Conservation (phyloP, 2,888 invertebrate genomes). For the Ellobium chinense region DNA sequence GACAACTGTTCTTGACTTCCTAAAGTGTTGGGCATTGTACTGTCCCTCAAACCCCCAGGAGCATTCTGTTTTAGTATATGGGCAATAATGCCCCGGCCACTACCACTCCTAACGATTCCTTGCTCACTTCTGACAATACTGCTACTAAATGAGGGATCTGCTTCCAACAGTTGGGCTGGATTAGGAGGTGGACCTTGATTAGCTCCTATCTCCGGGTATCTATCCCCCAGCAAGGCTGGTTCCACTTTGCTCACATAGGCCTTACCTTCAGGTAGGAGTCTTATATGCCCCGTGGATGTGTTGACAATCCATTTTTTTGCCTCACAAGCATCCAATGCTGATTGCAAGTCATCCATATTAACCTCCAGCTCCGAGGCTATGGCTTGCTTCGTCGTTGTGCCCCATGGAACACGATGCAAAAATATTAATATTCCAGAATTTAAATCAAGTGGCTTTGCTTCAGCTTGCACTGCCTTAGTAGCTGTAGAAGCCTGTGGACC, state of each 20-base stretch:
- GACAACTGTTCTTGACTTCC: neutral
- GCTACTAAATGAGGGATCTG: neutral
- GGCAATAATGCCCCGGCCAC: neutral
- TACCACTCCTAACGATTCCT: neutral
- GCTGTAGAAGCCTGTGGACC: too few relatives aligned
- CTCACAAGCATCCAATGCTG: conserved; percentile 1
- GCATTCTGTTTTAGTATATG: neutral
- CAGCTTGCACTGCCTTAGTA: too few relatives aligned
- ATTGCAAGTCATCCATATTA: conserved; percentile 2
- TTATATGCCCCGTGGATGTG: neutral
- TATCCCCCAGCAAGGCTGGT: neutral
- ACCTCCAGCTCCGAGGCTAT: conserved; percentile 10
- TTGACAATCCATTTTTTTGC: neutral
- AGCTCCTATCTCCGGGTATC: neutral
- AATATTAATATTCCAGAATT: neutral
- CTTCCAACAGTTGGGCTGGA: neutral
- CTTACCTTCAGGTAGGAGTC: neutral
- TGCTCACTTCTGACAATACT: neutral
- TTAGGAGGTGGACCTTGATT: neutral
- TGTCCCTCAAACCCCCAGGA: neutral
- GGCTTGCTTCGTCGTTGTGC: neutral
- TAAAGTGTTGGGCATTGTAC: neutral
- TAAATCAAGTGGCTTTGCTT: too few relatives aligned
- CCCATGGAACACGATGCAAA: neutral
- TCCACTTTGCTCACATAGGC: neutral